These are phyloP conservation scores for Anagrus nilaparvatae DNA, from an alignment of 1,140 invertebrate genomes.

Conservation along the genomic window DNA sequence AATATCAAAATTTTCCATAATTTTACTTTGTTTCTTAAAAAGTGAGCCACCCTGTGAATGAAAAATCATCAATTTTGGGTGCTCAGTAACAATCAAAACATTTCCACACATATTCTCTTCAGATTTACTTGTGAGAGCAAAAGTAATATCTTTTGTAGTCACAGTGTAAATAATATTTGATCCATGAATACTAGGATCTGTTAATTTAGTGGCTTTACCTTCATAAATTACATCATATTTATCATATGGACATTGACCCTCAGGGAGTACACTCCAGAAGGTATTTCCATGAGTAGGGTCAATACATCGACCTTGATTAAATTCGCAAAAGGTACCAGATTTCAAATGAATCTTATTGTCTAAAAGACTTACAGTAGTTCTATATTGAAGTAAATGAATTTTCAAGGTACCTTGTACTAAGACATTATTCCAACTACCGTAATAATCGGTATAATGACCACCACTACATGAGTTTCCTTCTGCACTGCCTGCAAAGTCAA, in stretches of 20 bases:
- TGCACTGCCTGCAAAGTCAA: too few species aligned
- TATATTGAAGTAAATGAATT: not conserved
- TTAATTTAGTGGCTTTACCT: slow-evolving; percentile 1
- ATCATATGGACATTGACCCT: slow-evolving; percentile 4
- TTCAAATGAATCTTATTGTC: slow-evolving; percentile 7
- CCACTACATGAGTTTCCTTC: not conserved
- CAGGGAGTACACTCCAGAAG: slow-evolving; percentile 13
- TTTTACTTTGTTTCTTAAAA: too few species aligned
- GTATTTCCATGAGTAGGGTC: slow-evolving; percentile 13
- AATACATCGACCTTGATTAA: not conserved
- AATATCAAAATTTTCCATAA: not conserved
- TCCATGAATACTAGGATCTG: not conserved
- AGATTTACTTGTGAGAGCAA: slow-evolving; percentile 1
- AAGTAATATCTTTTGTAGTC: slow-evolving; percentile 8
- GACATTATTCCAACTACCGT: not conserved
- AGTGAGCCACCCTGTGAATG: slow-evolving; percentile 9
- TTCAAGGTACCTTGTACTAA: not conserved
- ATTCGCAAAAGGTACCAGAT: slow-evolving; percentile 9
- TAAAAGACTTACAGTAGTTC: slow-evolving; percentile 3
- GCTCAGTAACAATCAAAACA: slow-evolving; percentile 12
- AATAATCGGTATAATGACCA: not conserved
- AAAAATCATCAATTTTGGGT: slow-evolving; percentile 19
- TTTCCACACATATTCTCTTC: slow-evolving; percentile 11
- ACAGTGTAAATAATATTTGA: slow-evolving; percentile 2
- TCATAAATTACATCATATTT: slow-evolving; percentile 11